These are phyloP conservation scores for Eulacestoma nigropectus DNA, from an alignment of 2,113 vertebrate species.

Conservation along the genomic window DNA sequence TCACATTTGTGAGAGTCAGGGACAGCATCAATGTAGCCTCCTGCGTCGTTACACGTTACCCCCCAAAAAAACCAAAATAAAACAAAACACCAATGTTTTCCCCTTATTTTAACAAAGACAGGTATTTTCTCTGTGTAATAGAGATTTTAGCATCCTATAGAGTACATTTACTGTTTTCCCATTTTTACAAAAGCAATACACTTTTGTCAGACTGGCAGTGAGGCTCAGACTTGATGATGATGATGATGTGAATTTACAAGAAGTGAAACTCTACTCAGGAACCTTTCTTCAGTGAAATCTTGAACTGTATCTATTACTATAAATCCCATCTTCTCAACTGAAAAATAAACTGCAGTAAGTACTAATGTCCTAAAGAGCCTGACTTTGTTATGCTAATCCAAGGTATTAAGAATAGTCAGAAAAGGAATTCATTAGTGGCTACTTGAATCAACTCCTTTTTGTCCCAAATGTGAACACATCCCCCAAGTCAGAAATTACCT, in stretches of 20 bases:
- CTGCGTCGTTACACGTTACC: neutral
- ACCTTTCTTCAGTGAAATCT: neutral
- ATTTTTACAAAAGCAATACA: neutral
- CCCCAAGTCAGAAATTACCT: neutral
- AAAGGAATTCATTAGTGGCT: constrained; percentile 5
- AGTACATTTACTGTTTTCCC: neutral
- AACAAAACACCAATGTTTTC: neutral
- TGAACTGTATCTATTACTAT: neutral
- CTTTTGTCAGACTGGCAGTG: neutral
- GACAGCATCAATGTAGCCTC: neutral
- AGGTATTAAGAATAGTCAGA: constrained; percentile 5
- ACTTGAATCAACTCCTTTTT: constrained; percentile 38
- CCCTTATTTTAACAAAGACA: neutral
- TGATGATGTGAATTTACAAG: neutral
- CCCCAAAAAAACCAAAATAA: neutral
- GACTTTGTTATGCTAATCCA: constrained; percentile 47
- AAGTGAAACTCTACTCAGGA: neutral
- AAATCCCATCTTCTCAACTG: neutral
- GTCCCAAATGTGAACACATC: neutral
- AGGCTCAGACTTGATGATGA: neutral
- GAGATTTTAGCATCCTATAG: neutral
- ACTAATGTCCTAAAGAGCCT: neutral
- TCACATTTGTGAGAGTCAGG: neutral
- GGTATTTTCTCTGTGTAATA: neutral
- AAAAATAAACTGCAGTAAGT: constrained; percentile 4